Conservation (phyloP, 2,113 vertebrate species). For the Prinia subflava region DNA sequence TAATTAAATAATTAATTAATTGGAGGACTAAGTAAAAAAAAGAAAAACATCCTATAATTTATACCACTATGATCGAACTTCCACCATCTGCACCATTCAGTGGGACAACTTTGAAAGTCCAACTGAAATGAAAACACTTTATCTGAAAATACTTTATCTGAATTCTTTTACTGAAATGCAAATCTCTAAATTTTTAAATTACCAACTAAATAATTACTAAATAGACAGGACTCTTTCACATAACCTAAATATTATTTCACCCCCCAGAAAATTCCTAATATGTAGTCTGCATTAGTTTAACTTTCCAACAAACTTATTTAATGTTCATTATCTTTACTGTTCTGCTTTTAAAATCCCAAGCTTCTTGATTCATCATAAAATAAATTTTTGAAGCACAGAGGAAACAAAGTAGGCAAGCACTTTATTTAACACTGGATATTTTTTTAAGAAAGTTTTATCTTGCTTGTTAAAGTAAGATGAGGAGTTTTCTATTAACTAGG, state of each 20-base stretch:
- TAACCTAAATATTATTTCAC: not conserved
- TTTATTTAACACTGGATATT: not conserved
- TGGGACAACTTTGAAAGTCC: not conserved
- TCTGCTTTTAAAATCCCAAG: not conserved
- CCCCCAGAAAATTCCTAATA: not conserved
- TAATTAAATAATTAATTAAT: too few species aligned
- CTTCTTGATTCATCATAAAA: not conserved
- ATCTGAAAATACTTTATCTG: not conserved
- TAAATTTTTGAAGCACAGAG: not conserved
- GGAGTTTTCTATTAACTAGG: slow-evolving; percentile 62
- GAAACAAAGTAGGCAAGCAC: not conserved
- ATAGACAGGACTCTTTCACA: not conserved
- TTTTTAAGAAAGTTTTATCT: slow-evolving; percentile 27
- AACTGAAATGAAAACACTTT: not conserved
- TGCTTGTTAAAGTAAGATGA: slow-evolving; percentile 59
- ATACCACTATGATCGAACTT: not conserved
- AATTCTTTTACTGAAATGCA: not conserved
- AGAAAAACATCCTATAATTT: not conserved
- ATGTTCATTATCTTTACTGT: not conserved
- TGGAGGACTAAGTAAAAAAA: not conserved
- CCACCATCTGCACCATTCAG: not conserved
- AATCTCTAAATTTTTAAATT: not conserved
- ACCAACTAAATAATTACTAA: not conserved
- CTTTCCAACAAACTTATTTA: not conserved
- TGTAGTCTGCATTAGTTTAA: not conserved